phyloP scores from a whole-genome alignment of 2,888 invertebrate species.

The Microdon myrmicae region DNA sequence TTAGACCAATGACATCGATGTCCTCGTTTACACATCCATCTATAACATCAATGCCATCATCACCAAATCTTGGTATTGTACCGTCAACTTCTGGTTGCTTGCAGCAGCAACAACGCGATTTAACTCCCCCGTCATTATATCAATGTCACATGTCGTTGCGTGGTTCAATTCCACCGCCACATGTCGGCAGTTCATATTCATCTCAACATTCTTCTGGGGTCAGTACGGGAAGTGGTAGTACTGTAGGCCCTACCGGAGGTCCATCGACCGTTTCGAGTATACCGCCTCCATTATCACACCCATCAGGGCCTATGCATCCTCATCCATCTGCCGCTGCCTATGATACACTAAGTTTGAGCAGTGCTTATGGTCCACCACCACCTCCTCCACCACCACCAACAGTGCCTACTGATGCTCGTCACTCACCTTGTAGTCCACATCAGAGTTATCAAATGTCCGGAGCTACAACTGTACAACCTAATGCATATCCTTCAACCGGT shows the following conservation, averaged over 20 bases:
- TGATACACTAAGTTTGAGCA: conserved; percentile 70
- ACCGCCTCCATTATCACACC: conserved; percentile 37
- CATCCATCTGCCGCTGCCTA: conserved; percentile 60
- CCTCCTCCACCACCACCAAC: conserved; percentile 54
- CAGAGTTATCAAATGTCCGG: conserved; percentile 66
- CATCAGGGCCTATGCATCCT: conserved; percentile 53
- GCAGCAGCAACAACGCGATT: conserved; percentile 61
- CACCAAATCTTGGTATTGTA: conserved; percentile 57
- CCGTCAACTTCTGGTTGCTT: conserved; percentile 53
- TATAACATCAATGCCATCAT: conserved; percentile 59
- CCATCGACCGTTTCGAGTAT: conserved; percentile 23
- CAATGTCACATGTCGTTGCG: conserved; percentile 65
- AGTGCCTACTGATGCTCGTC: conserved; percentile 67
- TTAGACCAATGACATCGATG: conserved; percentile 64
- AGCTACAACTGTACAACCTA: conserved; percentile 27
- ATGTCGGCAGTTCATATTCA: conserved; percentile 42
- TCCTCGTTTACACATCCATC: conserved; percentile 64
- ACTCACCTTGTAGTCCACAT: conserved; percentile 74
- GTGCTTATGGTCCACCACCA: conserved; percentile 61
- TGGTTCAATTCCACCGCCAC: conserved; percentile 56
- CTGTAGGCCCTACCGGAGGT: conserved; percentile 19
- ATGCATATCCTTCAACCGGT: conserved; percentile 38
- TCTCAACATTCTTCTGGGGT: conserved; percentile 29
- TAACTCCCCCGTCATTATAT: conserved; percentile 64
- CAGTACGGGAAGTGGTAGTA: conserved; percentile 28